Base-by-base conservation (phyloP, 1,140 invertebrate genomes). In the Papilio aristodemus region DNA sequence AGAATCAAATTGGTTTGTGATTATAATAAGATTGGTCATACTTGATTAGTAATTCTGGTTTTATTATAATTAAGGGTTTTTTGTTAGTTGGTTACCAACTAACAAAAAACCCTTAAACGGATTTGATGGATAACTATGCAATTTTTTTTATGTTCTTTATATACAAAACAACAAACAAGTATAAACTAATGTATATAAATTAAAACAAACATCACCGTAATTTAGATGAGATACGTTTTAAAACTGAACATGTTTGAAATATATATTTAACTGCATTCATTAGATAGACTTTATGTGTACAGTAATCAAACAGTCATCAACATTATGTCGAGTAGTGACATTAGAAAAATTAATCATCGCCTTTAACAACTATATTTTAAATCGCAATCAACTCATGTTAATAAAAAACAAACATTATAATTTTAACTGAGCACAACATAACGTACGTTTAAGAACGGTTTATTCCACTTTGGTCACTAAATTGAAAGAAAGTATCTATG, bases 331-430 rank as follows among this genome's bases (percentile, higher is more conserved):
- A 62, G 43, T 50, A 19, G 13, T n/a, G 14, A 32, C 10, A 62
- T 54, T 54, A 54, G 19, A 37, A 62, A 62, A 62, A 38, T 62
- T 14, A 38, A 38, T 62, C 59, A 37, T 54, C 17, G 10, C 9
- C 9, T 10, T 38, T 62, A 62, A 62, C 59, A 62, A 62, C 17
- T 38, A 38, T 19, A 62, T 37, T 62, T 62, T 36, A 62, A 62
- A 62, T 37, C 14, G 59, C 59, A 62, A 62, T 62, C 59, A 37
- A 39, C 9, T 22, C 58, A 38, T 60, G 32, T 60, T 36, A 60
- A 5, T 17, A 36, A 60, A 60, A 60, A 36, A 19, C 17, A 8
- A n/a, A 59, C 41, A 17, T 39, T 43, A 43, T 22, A 22, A 22
- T 54, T 62, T n/a, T 19, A 62, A 38, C 27, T 14, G 17, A 62